Evolutionary conservation across 2,797 vertebrate genomes (phyloP), one percentile per base, ranked within the genome.

Genomic region (Salmo trutta): DNA sequence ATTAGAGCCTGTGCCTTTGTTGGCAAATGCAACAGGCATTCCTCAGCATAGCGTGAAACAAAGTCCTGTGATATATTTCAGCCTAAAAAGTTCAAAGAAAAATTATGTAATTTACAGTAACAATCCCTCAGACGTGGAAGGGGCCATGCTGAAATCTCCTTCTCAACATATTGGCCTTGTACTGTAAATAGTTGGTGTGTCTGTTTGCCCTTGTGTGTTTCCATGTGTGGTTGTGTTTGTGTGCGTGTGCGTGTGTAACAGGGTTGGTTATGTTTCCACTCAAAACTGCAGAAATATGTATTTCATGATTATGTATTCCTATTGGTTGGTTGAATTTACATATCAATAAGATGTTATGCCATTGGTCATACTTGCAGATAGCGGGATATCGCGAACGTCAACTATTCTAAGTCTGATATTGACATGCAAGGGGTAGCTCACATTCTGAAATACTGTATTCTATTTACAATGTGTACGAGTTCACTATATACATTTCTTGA

Each of bases 1-100:
- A 79, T 59, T 70, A 74, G n/a, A 75, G 36, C 66, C 36, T 21
- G 51, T 54, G 67, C 31, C 51, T 68, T 78, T 78, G 47, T 74
- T 78, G 65, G 77, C 68, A 67, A 64, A 29, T 14, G 47, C 29
- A 67, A 56, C 71, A 56, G 52, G 52, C 52, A 53, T 56, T 76
- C 66, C 59, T 79, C 47, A 56, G 71, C 69, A 82, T 74, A 53
- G 64, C 72, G 47, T 73, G 70, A 77, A 75, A 47, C 69, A 66
- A 76, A 74, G 76, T 67, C 65, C 66, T 71, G 31, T 73, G 71
- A 84, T 83, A 83, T 83, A 85, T 85, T 81, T 66, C 8, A 21
- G 53, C 33, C 73, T 79, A 51, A 71, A 75, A 71, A 17, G 21
- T 70, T 41, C 66, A 6, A 8, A 19, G n/a, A 31, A 70, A 71